Conservation (phyloP, 2,888 invertebrate genomes). For the Phymatocera aterrima region DNA sequence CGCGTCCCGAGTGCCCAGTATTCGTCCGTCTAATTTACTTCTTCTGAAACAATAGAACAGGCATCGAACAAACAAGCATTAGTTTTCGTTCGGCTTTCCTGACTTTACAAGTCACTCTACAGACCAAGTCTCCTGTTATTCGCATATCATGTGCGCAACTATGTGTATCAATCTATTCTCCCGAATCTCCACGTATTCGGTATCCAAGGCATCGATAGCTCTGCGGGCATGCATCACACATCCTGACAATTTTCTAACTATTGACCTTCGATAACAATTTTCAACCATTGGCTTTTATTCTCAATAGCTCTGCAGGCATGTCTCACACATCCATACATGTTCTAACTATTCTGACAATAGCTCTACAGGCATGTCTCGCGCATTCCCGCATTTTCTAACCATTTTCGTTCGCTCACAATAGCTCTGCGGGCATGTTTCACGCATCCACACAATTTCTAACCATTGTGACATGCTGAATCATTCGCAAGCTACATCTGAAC, state of each 20-base stretch:
- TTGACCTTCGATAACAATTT: not conserved
- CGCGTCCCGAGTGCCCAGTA: not conserved
- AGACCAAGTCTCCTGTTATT: not conserved
- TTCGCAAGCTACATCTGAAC: not conserved
- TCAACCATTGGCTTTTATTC: not conserved
- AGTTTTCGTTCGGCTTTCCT: conserved; percentile 5
- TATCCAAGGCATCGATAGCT: too few relatives aligned
- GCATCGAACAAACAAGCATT: not conserved
- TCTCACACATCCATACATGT: not conserved
- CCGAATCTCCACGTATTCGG: too few relatives aligned
- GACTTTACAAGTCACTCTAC: not conserved
- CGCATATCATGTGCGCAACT: not conserved
- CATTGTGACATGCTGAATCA: not conserved
- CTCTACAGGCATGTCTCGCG: not conserved
- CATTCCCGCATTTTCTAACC: not conserved
- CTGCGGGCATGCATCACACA: not conserved
- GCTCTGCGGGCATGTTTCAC: not conserved
- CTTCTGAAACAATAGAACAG: not conserved
- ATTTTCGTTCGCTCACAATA: not conserved
- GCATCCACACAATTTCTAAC: not conserved
- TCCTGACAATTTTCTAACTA: not conserved
- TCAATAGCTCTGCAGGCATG: not conserved
- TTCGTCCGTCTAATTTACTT: not conserved
- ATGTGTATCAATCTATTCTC: not conserved
- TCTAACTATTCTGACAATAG: not conserved